A percentile compares a stretch with the other conserved stretches of the same genome.
phyloP scores from a whole-genome alignment of 2,888 invertebrate genomes.

The Prosapia bicincta region DNA sequence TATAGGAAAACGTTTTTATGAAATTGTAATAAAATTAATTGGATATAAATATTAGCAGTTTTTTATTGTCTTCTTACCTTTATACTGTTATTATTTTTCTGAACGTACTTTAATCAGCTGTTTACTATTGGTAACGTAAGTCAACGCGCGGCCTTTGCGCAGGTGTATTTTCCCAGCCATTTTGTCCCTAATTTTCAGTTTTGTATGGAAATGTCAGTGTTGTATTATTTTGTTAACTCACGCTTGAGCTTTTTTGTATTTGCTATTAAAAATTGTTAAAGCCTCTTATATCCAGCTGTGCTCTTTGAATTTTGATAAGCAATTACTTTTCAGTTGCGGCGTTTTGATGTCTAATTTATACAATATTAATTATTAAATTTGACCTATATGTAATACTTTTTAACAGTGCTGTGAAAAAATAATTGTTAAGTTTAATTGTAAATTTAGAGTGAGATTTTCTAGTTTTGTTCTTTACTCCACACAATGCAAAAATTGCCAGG shows the following conservation, averaged over 20 bases:
- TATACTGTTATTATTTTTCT: neutral
- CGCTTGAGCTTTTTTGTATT: neutral
- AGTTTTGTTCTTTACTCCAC: neutral
- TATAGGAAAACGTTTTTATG: no score
- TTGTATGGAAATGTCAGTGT: neutral
- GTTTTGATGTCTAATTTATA: neutral
- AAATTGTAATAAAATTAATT: no score
- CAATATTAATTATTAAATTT: neutral
- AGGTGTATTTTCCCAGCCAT: neutral
- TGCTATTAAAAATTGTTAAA: neutral
- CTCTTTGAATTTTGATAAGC: neutral
- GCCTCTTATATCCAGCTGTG: neutral
- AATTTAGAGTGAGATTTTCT: no score
- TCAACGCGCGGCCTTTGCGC: neutral
- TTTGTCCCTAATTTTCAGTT: neutral
- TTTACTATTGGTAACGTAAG: neutral
- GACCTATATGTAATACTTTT: neutral
- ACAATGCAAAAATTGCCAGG: neutral
- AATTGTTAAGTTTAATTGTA: no score
- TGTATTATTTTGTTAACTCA: neutral
- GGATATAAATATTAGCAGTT: no score
- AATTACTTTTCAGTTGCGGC: neutral
- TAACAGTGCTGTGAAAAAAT: neutral
- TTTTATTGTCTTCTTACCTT: no score
- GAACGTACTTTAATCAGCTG: neutral